Base-by-base conservation (phyloP, 2,797 vertebrate genomes). In the Clarias pachynema region DNA sequence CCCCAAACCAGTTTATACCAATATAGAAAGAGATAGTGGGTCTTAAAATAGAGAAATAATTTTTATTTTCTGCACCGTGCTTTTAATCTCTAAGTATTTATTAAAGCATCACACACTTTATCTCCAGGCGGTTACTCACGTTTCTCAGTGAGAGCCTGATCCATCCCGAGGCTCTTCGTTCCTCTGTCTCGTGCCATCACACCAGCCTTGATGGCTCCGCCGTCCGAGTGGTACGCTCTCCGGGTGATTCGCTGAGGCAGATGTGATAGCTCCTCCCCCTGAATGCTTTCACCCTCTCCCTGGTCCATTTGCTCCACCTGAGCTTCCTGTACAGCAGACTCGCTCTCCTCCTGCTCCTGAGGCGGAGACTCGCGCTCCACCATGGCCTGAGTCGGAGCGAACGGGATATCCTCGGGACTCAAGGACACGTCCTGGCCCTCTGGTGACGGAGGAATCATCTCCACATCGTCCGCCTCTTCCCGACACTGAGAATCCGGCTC, bases 141-240 rank as follows among this genome's bases (percentile, higher is more conserved):
- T 87, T 86, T 77, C 8, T 91, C 89, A 56, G 87, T 70, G 18
- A 82, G 79, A 57, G 83, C 78, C 62, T 22, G 1, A 89, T 69
- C 60, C 57, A n/a, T 60, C 44, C 88, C 86, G 29, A 91, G 82
- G 74, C 90, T 92, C 81, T 88, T 90, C 57, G 88, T 86, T 66
- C 89, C 89, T 60, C 86, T 86, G 3, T 34, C 86, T 70, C 56
- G 65, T 22, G 73, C 84, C 44, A 5, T 29, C 26, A 89, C 26
- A 29, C 10, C 79, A 5, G 86, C 66, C 40, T 85, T 8, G 26
- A 88, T 31, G 5, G 88, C 72, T 24, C 86, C 79, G 4, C 89
- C 91, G 29, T 90, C 91, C 5, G 94, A 94, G 65, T 31, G 83
- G 83, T 85, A 85, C 78, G 89, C 87, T 90, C 92, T 91, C 59